Evolutionary conservation across 2,888 invertebrate species (phyloP), one percentile per base, ranked within the genome.

Genomic region (Drosophila suboccidentalis): DNA sequence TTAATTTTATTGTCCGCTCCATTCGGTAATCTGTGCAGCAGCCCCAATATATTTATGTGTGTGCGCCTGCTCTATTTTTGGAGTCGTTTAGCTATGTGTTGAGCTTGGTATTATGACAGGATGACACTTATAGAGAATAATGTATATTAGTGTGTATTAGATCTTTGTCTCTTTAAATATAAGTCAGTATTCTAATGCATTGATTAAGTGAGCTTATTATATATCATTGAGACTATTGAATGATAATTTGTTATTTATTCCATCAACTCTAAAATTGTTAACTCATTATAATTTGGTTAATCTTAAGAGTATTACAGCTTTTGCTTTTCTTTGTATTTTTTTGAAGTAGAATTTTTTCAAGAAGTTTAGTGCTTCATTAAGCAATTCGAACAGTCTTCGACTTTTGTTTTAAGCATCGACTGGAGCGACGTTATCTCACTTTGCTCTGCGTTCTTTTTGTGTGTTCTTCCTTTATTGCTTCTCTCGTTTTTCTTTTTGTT

Each of bases 331-430:
- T 62, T 46, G 13, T 58, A 26, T 47, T 58, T 38, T 59, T 39
- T 64, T 17, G 36, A 54, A 57, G 39, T 57, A 26, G 26, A 26
- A 50, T 58, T 49, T 62, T 68, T 71, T 74, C 50, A 61, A 63
- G 53, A 82, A 64, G 74, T 80, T 83, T 81, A 81, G 83, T 72
- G 86, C 79, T 77, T 87, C 81, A 85, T 85, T 87, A 85, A 71
- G 81, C 77, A 82, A 74, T 77, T 87, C 80, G 80, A 75, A 82
- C 53, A 71, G 76, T 58, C 66, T 74, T 68, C 22, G 50, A 67
- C 41, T 55, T 71, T 77, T 80, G 71, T 71, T 73, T 77, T 64
- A 62, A 62, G 38, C 55, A 46, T 58, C 75, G 55, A 50, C 60
- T 49, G 39, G 26, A 51, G 26, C 55, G 49, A 63, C 55, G 38